Conservation (phyloP, 2,888 invertebrate genomes). For the Tachystola acroxantha region DNA sequence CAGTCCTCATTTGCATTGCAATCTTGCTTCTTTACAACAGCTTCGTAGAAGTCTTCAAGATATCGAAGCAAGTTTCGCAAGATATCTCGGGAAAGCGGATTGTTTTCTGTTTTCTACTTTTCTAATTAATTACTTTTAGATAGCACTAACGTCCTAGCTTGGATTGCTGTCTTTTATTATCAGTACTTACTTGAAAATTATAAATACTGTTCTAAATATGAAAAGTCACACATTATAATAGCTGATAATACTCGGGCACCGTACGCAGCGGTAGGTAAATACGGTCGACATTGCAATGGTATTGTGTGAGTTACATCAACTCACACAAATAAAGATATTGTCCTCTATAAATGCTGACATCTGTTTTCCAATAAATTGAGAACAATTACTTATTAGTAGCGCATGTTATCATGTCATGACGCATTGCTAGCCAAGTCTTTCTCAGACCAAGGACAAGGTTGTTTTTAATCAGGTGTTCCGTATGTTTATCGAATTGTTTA, state of each 20-base stretch:
- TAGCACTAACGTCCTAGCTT: too few species aligned
- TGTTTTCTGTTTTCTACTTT: neutral
- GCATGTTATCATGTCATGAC: slow-evolving; percentile 1
- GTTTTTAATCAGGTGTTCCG: neutral
- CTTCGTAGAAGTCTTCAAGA: neutral
- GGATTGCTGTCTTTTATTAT: too few species aligned
- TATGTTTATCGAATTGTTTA: neutral
- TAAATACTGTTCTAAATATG: too few species aligned
- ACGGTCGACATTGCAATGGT: too few species aligned
- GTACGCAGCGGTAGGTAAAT: too few species aligned
- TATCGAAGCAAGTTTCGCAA: slow-evolving; percentile 3
- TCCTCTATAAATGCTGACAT: neutral
- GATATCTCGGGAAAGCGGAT: neutral
- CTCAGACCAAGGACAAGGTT: slow-evolving; percentile 3
- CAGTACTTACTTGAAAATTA: too few species aligned
- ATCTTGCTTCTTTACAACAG: neutral
- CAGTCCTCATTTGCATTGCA: slow-evolving; percentile 1
- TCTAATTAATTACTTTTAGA: too few species aligned
- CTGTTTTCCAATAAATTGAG: slow-evolving; percentile 6
- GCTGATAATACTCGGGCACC: too few species aligned
- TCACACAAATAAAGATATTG: too few species aligned
- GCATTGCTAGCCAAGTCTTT: slow-evolving; percentile 1
- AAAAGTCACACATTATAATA: too few species aligned
- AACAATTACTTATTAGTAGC: slow-evolving; percentile 9
- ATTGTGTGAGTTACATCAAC: too few species aligned